A percentile compares a stretch with the other conserved stretches of the same genome.
Evolutionary conservation across 2,888 invertebrate genomes (phyloP).

Genomic region (Alloscopus bannaensis): DNA sequence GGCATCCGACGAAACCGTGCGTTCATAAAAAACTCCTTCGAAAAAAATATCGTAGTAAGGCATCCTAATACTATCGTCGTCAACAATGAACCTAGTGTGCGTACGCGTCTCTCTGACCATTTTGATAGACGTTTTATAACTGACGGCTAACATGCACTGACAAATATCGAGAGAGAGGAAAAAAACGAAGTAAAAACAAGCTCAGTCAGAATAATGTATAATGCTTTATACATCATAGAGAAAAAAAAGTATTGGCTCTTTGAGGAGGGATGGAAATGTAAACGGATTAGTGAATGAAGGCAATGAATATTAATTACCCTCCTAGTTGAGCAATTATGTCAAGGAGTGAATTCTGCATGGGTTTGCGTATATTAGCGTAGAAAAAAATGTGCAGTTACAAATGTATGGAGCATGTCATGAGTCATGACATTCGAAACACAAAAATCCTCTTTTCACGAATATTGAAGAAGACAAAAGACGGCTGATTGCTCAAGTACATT

Average conservation of each 20-base stretch:
- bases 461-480: constrained; percentile 22
- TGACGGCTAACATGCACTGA: too few relatives aligned
- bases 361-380: not conserved
- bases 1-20: constrained; percentile 27
- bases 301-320: constrained; percentile 65
- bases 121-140: constrained; percentile 1
- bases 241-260: not conserved
- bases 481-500: constrained; percentile 24
- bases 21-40: too few relatives aligned
- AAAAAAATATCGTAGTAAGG: too few relatives aligned
- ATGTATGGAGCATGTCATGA: too few relatives aligned
- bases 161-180: too few relatives aligned
- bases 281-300: constrained; percentile 43
- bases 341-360: constrained; percentile 60
- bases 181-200: not conserved
- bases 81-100: not conserved
- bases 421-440: constrained; percentile 55
- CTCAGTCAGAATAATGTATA: too few relatives aligned
- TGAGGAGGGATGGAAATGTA: too few relatives aligned
- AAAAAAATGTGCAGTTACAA: not conserved
- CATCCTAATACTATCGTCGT: not conserved
- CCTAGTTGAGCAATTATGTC: constrained; percentile 64
- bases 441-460: constrained; percentile 7
- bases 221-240: not conserved
- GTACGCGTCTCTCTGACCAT: too few relatives aligned